These are phyloP conservation scores for Epinephelus malabaricus DNA, from an alignment of 2,797 vertebrate species.

Conservation along the genomic window DNA sequence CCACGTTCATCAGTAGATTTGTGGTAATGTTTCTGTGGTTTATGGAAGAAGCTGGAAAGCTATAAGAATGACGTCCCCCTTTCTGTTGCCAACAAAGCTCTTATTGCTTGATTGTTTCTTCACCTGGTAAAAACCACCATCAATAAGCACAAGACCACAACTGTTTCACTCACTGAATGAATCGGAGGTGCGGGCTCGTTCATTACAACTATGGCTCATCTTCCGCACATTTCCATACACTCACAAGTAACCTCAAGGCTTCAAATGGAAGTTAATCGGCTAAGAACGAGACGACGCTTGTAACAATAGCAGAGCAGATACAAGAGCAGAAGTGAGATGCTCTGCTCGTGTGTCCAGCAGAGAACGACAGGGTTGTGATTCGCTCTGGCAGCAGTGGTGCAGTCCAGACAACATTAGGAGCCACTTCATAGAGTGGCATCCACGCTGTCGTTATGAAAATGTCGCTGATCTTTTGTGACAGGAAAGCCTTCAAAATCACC, in stretches of 20 bases:
- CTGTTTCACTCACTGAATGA: neutral
- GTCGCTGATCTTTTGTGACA: constrained; percentile 20
- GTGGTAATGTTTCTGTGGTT: too few relatives aligned
- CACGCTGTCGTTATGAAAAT: constrained; percentile 7
- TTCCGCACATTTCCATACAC: neutral
- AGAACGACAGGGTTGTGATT: neutral
- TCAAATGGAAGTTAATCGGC: neutral
- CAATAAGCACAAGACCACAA: neutral
- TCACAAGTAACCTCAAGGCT: neutral
- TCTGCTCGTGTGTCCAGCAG: neutral
- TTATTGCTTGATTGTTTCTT: too few relatives aligned
- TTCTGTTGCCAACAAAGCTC: too few relatives aligned
- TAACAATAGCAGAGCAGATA: neutral
- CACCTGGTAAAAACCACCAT: neutral
- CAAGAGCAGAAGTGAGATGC: neutral
- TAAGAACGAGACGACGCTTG: neutral
- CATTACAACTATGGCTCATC: neutral
- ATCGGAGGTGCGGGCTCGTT: neutral
- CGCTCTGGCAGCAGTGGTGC: neutral
- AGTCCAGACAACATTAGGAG: neutral
- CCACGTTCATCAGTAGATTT: too few relatives aligned
- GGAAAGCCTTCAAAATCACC: constrained; percentile 28
- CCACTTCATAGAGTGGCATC: neutral
- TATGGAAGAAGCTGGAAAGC: too few relatives aligned
- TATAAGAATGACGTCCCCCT: too few relatives aligned